Evolutionary conservation across 2,888 invertebrate genomes (phyloP), one percentile per base, ranked within the genome.

Genomic region (Ganaspis brasiliensis): DNA sequence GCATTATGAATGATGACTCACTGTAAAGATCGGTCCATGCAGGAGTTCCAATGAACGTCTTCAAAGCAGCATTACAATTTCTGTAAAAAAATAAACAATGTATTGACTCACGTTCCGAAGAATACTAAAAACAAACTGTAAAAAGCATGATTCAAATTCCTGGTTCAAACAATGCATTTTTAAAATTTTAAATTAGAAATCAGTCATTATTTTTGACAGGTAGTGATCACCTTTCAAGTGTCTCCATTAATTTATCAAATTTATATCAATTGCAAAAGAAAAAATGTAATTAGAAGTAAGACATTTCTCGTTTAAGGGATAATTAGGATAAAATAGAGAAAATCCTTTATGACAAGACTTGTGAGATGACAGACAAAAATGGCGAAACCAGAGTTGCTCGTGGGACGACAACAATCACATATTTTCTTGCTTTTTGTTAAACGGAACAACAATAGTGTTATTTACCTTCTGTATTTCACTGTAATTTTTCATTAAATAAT

Each of bases 11-110:
- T 72, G 76, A 55, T 16, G 70, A 88, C 89, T 90, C 80, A 90
- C 90, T 87, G 83, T 83, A 87, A 83, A 71, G 84, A 87, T 87
- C 84, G 86, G 85, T 90, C 88, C 89, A 87, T 86, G 84, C 85
- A 89, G 86, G 87, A 79, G 24, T 67, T 21, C 40, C 63, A 40
- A 45, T 24, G 12, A 67, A 67, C 63, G 24, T 40, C 80, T 82
- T 82, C 83, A 74, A 78, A 74, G 82, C 79, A 76, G 73, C 78
- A 76, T 79, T 71, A 79, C 88, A 77, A 49, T 71, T 52, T 71
- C 72, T 72, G 19, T 10, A 55, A 55, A 31, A 55, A 14, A 55
- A 52, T n/a, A n/a, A n/a, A 63, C 85, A 88, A 83, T 86, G 79
- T 83, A 86, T 80, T 63, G 19, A 88, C 88, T 87, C 82, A 83